phyloP scores from a whole-genome alignment of 2,888 invertebrate genomes.

The Coenonympha glycerion region DNA sequence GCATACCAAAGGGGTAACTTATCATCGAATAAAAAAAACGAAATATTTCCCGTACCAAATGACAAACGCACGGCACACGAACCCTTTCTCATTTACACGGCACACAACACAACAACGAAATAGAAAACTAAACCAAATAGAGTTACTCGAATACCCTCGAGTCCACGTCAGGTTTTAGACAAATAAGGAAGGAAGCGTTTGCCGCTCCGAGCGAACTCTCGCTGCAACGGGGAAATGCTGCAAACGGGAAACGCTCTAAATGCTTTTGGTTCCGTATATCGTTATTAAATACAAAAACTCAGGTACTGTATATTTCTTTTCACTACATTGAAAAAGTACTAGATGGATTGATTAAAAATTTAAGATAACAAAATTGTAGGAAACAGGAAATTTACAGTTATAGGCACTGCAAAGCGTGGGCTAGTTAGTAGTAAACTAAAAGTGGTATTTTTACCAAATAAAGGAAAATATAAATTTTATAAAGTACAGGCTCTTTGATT shows the following conservation, averaged over 20 bases:
- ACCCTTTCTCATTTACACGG: constrained; percentile 57
- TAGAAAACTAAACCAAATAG: constrained; percentile 57
- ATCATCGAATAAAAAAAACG: constrained; percentile 12
- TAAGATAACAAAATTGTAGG: too few relatives aligned
- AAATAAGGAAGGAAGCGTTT: constrained; percentile 62
- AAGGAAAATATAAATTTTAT: too few relatives aligned
- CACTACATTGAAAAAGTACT: too few relatives aligned
- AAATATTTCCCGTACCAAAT: constrained; percentile 16
- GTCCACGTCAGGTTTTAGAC: constrained; percentile 60
- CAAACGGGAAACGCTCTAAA: not conserved
- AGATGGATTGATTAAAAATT: too few relatives aligned
- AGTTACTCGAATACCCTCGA: constrained; percentile 45
- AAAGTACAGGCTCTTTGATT: too few relatives aligned
- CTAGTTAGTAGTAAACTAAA: too few relatives aligned
- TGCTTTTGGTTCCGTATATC: constrained; percentile 12
- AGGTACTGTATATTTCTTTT: too few relatives aligned
- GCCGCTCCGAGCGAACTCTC: constrained; percentile 39
- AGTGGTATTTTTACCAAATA: too few relatives aligned
- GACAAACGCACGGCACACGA: constrained; percentile 22
- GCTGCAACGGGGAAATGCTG: constrained; percentile 15
- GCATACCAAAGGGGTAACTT: not conserved
- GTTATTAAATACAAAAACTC: not conserved
- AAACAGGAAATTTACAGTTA: too few relatives aligned
- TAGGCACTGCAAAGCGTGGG: too few relatives aligned
- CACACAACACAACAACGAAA: constrained; percentile 48